Evolutionary conservation across 2,888 invertebrate genomes (phyloP).

Genomic region (Lampropteryx suffumata): DNA sequence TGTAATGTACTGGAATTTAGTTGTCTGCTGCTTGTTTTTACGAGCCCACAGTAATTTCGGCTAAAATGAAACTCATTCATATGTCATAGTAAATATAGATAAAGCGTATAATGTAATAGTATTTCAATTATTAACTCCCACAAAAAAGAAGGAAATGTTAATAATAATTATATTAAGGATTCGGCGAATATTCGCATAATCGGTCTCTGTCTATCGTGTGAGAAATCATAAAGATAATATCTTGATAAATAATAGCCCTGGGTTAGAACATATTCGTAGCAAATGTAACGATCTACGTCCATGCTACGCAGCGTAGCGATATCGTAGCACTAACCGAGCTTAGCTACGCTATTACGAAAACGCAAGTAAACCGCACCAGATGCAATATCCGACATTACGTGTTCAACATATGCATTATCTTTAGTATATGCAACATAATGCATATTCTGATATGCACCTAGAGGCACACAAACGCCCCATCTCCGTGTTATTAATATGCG

Average conservation of each 20-base stretch:
- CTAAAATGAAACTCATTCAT: too few relatives aligned
- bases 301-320: constrained; percentile 22
- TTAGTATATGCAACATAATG: constrained; percentile 29
- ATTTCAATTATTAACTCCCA: too few relatives aligned
- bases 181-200: too few relatives aligned
- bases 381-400: constrained; percentile 35
- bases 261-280: neutral
- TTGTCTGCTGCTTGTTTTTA: constrained; percentile 3
- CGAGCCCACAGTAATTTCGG: constrained; percentile 8
- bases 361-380: constrained; percentile 27
- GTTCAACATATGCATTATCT: constrained; percentile 30
- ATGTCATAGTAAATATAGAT: too few relatives aligned
- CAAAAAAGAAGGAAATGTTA: too few relatives aligned
- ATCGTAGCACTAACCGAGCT: constrained; percentile 21
- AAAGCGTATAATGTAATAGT: too few relatives aligned
- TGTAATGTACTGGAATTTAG: constrained; percentile 4
- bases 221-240: too few relatives aligned
- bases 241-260: too few relatives aligned
- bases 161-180: too few relatives aligned
- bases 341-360: constrained; percentile 29
- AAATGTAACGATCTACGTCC: constrained; percentile 5
- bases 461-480: constrained; percentile 39
- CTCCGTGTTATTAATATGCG: constrained; percentile 65
- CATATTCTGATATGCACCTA: constrained; percentile 35
- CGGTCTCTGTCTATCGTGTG: too few relatives aligned